Percentiles rank a stretch among this genome's conserved stretches.
Conservation (phyloP, 2,888 invertebrate genomes). For the Callyntrura sp. region DNA sequence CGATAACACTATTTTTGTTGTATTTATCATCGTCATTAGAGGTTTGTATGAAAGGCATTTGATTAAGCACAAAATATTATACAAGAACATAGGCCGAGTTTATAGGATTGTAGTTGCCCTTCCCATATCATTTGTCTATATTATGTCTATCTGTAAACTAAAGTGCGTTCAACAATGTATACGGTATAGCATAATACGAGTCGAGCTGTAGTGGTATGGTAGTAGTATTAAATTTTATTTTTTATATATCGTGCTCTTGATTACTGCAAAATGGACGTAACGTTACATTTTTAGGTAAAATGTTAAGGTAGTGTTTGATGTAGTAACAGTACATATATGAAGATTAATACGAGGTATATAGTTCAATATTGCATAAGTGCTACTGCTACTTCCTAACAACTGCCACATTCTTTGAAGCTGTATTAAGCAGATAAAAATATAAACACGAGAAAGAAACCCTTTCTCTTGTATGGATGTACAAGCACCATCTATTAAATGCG, state of each 20-base stretch:
- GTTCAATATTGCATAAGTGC: too few relatives aligned
- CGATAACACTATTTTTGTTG: too few relatives aligned
- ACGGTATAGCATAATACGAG: too few relatives aligned
- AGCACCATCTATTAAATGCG: slow-evolving; percentile 4
- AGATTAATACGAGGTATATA: not conserved
- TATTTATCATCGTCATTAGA: too few relatives aligned
- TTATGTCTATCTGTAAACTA: too few relatives aligned
- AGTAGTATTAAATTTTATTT: not conserved
- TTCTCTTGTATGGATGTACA: not conserved
- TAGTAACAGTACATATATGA: not conserved
- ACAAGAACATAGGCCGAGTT: slow-evolving; percentile 21
- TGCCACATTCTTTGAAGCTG: not conserved
- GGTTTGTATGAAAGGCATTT: slow-evolving; percentile 59
- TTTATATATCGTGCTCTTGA: not conserved
- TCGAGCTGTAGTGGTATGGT: too few relatives aligned
- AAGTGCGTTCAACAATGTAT: too few relatives aligned
- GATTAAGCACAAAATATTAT: slow-evolving; percentile 50
- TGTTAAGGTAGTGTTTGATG: slow-evolving; percentile 17
- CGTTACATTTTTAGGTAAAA: slow-evolving; percentile 16
- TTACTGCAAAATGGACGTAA: slow-evolving; percentile 37
- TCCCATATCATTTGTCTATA: not conserved
- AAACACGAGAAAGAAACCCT: slow-evolving; percentile 12
- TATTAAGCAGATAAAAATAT: slow-evolving; percentile 50
- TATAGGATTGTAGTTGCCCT: not conserved
- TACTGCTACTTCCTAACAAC: not conserved